phyloP scores from a whole-genome alignment of 2,797 vertebrate species.

The Neomorphus geoffroyi region DNA sequence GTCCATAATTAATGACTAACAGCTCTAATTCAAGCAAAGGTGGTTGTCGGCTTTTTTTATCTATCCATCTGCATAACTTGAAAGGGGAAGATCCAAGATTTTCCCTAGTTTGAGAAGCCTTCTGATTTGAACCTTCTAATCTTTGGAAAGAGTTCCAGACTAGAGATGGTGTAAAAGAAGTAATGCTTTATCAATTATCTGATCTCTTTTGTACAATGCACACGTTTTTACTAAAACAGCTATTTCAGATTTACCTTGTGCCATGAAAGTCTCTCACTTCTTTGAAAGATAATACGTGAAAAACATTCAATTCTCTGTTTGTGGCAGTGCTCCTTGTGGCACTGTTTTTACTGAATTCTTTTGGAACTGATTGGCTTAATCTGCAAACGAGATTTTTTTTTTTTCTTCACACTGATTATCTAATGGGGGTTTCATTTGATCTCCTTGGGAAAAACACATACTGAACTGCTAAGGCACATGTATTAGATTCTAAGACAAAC shows the following conservation, averaged over 20 bases:
- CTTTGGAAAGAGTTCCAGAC: background rate
- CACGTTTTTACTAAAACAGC: background rate
- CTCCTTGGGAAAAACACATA: conserved; percentile 49
- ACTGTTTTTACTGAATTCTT: conserved; percentile 1
- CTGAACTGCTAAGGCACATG: background rate
- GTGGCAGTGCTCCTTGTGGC: background rate
- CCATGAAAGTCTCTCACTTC: background rate
- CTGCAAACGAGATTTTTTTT: background rate
- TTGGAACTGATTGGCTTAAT: conserved; percentile 20
- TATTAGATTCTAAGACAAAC: background rate
- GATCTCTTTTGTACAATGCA: background rate
- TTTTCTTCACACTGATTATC: conserved; percentile 2
- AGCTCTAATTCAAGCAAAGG: background rate
- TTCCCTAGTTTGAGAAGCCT: background rate
- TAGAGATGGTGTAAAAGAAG: background rate
- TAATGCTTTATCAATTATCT: background rate
- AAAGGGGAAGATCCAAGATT: background rate
- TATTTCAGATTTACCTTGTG: background rate
- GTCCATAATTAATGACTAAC: background rate
- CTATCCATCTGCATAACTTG: background rate
- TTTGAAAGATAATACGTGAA: background rate
- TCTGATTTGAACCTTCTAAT: background rate
- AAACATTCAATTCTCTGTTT: background rate
- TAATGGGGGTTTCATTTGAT: conserved; percentile 45
- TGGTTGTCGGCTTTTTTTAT: background rate